Evolutionary conservation across 2,797 vertebrate species (phyloP).

Genomic region (Danio tinwini): DNA sequence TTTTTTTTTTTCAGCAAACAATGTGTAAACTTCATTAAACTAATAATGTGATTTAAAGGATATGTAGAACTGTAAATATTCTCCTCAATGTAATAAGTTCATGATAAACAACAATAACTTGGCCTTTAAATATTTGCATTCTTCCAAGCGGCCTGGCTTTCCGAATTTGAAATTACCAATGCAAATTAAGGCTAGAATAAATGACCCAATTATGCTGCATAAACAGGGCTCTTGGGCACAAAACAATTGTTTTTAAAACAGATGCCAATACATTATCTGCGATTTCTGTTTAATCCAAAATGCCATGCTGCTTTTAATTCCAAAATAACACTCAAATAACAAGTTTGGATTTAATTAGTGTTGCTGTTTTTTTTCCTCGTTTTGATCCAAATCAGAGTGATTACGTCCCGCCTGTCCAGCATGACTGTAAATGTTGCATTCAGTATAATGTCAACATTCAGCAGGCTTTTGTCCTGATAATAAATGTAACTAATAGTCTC

Average conservation of each 20-base stretch:
- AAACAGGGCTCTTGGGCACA: constrained; percentile 41
- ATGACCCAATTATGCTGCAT: constrained; percentile 51
- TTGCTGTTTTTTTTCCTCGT: too few species aligned
- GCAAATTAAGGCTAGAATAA: constrained; percentile 61
- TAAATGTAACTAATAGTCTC: too few species aligned
- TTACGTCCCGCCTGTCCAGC: neutral
- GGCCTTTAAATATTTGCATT: constrained; percentile 66
- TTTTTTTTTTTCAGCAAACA: too few species aligned
- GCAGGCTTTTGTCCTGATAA: neutral
- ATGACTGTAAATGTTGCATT: neutral
- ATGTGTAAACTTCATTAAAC: too few species aligned
- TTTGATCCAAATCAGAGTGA: constrained; percentile 3
- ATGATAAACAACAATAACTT: neutral
- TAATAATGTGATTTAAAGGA: neutral
- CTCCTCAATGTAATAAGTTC: neutral
- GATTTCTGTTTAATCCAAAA: constrained; percentile 38
- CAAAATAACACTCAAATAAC: neutral
- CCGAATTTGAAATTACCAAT: constrained; percentile 66
- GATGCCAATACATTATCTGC: neutral
- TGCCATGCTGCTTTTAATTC: neutral
- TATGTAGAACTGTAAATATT: neutral
- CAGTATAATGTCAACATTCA: constrained; percentile 10
- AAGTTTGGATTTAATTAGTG: neutral
- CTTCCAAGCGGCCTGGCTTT: constrained; percentile 70
- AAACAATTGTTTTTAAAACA: constrained; percentile 13